phyloP scores from a whole-genome alignment of 1,140 invertebrate species.

The Uloborus diversus region DNA sequence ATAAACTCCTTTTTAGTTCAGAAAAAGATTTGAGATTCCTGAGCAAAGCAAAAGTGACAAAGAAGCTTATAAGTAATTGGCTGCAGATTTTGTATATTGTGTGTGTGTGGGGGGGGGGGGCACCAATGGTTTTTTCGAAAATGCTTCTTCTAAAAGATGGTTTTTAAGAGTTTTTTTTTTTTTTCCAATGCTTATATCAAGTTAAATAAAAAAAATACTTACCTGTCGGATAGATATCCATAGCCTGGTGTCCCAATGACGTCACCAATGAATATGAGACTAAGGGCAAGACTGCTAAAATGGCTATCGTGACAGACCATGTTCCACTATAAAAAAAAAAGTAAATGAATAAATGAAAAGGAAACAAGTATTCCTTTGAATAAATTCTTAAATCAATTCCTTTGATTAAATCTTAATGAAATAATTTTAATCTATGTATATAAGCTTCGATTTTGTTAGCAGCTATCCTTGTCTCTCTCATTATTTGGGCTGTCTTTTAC shows the following conservation, averaged over 20 bases:
- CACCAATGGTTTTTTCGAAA: not conserved
- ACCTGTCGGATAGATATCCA: constrained; percentile 41
- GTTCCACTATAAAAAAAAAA: constrained; percentile 36
- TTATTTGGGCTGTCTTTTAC: too few species aligned
- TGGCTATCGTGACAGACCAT: constrained; percentile 33
- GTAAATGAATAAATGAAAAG: too few species aligned
- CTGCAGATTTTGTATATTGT: not conserved
- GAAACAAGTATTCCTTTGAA: too few species aligned
- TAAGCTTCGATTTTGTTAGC: too few species aligned
- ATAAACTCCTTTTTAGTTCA: too few species aligned
- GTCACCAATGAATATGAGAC: constrained; percentile 41
- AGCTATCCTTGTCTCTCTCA: too few species aligned
- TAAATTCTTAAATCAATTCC: too few species aligned
- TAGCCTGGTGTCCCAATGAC: constrained; percentile 39
- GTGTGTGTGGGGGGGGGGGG: not conserved
- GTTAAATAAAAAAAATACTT: not conserved
- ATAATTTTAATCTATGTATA: too few species aligned
- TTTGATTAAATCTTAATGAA: too few species aligned
- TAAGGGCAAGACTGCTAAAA: constrained; percentile 29
- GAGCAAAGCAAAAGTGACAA: too few species aligned
- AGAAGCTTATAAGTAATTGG: not conserved
- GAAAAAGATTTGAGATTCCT: too few species aligned
- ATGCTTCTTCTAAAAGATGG: not conserved
- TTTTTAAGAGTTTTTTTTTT: too few species aligned
- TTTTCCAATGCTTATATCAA: not conserved